A percentile compares a stretch with the other conserved stretches of the same genome.
Conservation (phyloP, 2,113 vertebrate species). For the mouse (Mus musculus) region DNA sequence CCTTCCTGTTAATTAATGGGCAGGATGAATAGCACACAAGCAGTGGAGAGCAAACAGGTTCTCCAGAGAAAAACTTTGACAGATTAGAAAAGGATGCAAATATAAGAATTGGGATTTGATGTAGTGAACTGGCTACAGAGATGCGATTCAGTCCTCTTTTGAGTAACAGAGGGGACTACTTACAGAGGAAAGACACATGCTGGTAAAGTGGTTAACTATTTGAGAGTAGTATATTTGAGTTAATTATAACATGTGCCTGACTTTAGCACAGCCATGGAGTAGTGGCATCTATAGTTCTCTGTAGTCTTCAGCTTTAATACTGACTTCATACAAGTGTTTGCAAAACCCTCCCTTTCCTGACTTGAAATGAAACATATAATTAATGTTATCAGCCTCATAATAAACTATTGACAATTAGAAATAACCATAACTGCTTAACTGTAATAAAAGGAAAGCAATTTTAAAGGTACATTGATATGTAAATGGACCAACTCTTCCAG, state of each 20-base stretch:
- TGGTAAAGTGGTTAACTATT: neutral
- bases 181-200: neutral
- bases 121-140: neutral
- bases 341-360: neutral
- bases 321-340: neutral
- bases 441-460: neutral
- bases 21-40: neutral
- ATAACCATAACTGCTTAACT: neutral
- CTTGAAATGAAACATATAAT: neutral
- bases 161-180: neutral
- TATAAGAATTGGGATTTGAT: neutral
- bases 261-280: neutral
- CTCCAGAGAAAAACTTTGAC: fast-evolving
- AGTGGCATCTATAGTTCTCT: neutral
- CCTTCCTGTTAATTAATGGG: neutral
- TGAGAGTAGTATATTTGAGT: neutral
- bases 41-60: neutral
- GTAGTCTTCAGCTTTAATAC: neutral
- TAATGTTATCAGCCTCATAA: neutral
- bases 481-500: neutral
- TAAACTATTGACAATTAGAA: neutral
- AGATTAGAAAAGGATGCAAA: neutral
- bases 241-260: neutral
- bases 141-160: neutral
- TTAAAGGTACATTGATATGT: neutral